Conservation (phyloP, 2,113 vertebrate genomes). For the Hiodon alosoides region DNA sequence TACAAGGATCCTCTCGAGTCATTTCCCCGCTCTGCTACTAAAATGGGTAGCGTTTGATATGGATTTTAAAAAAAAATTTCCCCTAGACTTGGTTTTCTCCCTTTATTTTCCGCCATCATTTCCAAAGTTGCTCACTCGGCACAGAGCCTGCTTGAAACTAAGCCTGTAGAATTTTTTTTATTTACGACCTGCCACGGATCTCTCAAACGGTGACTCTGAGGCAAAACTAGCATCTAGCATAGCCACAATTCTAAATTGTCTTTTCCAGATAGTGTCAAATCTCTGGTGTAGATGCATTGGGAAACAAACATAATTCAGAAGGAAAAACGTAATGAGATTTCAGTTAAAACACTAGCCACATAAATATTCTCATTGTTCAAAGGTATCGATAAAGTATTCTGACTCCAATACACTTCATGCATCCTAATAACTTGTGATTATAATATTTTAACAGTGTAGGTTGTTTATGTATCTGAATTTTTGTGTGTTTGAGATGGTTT, state of each 20-base stretch:
- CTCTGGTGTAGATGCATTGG: background rate
- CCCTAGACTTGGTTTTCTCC: background rate
- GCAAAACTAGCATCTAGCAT: no score
- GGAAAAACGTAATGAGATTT: background rate
- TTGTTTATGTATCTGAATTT: no score
- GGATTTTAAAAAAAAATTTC: background rate
- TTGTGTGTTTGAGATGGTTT: no score
- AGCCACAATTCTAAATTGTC: background rate
- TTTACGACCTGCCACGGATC: conserved; percentile 1
- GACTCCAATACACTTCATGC: no score
- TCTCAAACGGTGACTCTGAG: background rate
- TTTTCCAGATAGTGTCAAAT: conserved; percentile 1
- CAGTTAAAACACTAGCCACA: no score
- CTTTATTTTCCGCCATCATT: background rate
- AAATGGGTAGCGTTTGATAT: background rate
- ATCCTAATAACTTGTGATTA: no score
- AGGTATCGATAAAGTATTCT: no score
- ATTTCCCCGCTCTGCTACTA: background rate
- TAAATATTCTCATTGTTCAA: no score
- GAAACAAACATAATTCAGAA: background rate
- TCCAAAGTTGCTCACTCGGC: background rate
- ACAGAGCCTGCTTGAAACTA: background rate
- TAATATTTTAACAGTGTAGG: no score
- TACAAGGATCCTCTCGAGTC: background rate
- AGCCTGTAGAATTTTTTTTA: background rate